Evolutionary conservation across 2,113 vertebrate species (phyloP), one percentile per base, ranked within the genome.

Genomic region (Pangasianodon hypophthalmus): DNA sequence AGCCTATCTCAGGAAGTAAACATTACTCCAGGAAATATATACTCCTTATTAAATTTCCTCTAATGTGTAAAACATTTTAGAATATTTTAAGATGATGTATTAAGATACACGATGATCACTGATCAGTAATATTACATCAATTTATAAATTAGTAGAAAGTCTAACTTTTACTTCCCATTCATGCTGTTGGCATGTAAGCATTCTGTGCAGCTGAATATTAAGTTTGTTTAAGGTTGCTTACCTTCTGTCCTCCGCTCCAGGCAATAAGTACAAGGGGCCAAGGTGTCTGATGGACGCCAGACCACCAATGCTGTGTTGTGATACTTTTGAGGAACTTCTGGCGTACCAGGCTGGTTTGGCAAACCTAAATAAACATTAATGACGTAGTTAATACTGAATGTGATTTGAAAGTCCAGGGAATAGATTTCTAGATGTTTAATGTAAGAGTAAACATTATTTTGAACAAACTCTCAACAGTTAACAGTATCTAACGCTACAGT

Each of bases 261-360:
- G 0, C 96, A 97, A 94, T 99, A 99, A 0, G 97, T 99, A 93
- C 98, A 99, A 0, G 98, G 98, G 0, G 97, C 97, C 92, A 95
- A 95, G 37, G 96, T 97, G 85, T 98, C 97, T 0, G 97, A 97
- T 0, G 98, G 97, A 89, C 98, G 98, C 98, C 98, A 99, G 48
- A 99, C 91, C 71, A 99, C 97, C 94, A 99, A 93, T 0, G 97
- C 98, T 0, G 98, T 99, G 95, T 99, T 98, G 92, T 96, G 97
- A 93, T 98, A 99, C 92, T 97, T 98, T 93, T 99, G 98, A 56
- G 98, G 97, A 87, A 99, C 96, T 94, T 99, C 98, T 0, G 98
- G 98, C 2, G 98, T 98, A 11, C 97, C 97, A 0, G 98, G 97
- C 73, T 96, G 95, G 88, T 97, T 97, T 0, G 98, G 98, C 32